Conservation (phyloP, 2,888 invertebrate genomes). For the Auanema freiburgensis region DNA sequence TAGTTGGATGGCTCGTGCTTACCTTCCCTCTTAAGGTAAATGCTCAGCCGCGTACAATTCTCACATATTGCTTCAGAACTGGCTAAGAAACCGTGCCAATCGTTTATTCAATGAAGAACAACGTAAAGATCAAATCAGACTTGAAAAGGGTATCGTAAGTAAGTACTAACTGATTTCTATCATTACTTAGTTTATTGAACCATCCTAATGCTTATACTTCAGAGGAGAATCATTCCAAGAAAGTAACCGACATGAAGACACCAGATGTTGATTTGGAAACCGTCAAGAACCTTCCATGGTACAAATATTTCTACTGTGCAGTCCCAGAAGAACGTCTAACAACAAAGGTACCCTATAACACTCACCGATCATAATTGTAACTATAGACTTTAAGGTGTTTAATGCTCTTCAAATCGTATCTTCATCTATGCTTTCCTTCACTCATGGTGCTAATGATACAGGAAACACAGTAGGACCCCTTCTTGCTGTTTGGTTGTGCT, state of each 20-base stretch:
- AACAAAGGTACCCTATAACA: constrained; percentile 22
- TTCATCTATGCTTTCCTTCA: constrained; percentile 94
- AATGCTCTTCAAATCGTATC: constrained; percentile 88
- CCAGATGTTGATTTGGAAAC: constrained; percentile 31
- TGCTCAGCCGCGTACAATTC: not conserved
- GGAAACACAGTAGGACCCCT: constrained; percentile 57
- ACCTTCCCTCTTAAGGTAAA: constrained; percentile 31
- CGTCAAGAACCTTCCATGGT: constrained; percentile 41
- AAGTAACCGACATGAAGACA: constrained; percentile 35
- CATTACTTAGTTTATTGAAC: not conserved
- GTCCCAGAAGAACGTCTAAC: constrained; percentile 45
- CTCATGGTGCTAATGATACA: constrained; percentile 85
- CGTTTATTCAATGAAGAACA: constrained; percentile 33
- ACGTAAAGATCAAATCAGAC: constrained; percentile 26
- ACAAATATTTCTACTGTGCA: constrained; percentile 41
- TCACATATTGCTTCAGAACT: constrained; percentile 22
- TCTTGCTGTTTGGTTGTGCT: constrained; percentile 48
- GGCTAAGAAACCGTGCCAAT: constrained; percentile 34
- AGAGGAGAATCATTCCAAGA: constrained; percentile 22
- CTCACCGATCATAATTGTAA: too few species aligned
- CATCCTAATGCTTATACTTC: too few species aligned
- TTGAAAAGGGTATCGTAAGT: constrained; percentile 34
- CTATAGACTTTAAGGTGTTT: constrained; percentile 30
- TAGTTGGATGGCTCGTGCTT: constrained; percentile 32
- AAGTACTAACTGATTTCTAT: not conserved